Evolutionary conservation across 1,140 invertebrate species (phyloP).

Genomic region (Pentalonia nigronervosa): DNA sequence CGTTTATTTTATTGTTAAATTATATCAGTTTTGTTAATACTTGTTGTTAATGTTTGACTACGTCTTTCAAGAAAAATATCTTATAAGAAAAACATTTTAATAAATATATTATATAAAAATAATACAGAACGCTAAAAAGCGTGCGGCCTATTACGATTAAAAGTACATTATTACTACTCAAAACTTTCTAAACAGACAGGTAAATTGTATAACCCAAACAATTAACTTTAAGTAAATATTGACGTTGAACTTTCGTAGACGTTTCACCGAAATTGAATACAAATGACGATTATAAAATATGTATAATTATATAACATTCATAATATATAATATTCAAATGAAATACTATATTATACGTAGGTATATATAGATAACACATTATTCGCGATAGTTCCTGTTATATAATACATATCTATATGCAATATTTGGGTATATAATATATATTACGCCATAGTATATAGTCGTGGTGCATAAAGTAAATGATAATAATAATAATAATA

Average conservation of each 20-base stretch:
- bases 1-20: background rate
- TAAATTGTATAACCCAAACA: background rate
- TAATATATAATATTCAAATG: background rate
- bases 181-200: background rate
- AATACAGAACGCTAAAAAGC: background rate
- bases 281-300: background rate
- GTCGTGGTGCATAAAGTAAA: background rate
- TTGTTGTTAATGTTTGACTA: background rate
- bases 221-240: slow-evolving; percentile 7
- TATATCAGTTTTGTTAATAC: background rate
- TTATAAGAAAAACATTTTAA: background rate
- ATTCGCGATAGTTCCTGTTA: background rate
- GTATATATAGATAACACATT: background rate
- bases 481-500: background rate
- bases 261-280: background rate
- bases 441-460: background rate
- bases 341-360: background rate
- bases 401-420: background rate
- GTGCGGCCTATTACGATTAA: background rate
- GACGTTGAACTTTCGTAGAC: background rate
- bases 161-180: background rate
- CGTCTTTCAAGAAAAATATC: background rate
- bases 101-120: background rate
- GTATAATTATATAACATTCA: no score
- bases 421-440: background rate